Conservation (phyloP, 2,113 vertebrate genomes). For the Patagioenas fasciata region DNA sequence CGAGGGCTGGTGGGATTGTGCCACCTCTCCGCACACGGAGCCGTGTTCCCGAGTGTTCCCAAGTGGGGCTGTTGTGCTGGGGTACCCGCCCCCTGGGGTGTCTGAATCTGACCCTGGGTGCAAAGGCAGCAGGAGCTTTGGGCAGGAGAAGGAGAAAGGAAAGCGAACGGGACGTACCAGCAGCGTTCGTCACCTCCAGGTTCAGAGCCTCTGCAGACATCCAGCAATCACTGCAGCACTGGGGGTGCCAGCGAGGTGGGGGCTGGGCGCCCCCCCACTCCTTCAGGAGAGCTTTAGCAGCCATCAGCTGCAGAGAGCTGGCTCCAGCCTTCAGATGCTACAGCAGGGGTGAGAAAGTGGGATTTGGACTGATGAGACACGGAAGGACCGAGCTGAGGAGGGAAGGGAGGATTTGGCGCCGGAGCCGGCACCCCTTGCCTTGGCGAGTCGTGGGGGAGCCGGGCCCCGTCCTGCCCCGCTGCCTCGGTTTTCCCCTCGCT, state of each 20-base stretch:
- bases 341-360: neutral
- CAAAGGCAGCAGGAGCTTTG: neutral
- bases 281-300: neutral
- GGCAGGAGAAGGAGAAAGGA: neutral
- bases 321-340: neutral
- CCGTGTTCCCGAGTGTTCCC: accelerated
- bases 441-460: no score
- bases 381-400: neutral
- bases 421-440: neutral
- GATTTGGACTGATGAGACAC: neutral
- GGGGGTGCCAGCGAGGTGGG: neutral
- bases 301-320: neutral
- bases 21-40: accelerated
- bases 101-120: neutral
- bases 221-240: neutral
- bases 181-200: neutral
- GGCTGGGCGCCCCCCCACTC: neutral
- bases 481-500: neutral
- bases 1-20: neutral
- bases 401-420: accelerated
- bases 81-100: accelerated
- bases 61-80: neutral
- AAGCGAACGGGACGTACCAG: neutral
- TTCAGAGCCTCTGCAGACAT: neutral
- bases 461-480: neutral